phyloP scores from a whole-genome alignment of 2,113 vertebrate species.

The Pelusios castaneus region DNA sequence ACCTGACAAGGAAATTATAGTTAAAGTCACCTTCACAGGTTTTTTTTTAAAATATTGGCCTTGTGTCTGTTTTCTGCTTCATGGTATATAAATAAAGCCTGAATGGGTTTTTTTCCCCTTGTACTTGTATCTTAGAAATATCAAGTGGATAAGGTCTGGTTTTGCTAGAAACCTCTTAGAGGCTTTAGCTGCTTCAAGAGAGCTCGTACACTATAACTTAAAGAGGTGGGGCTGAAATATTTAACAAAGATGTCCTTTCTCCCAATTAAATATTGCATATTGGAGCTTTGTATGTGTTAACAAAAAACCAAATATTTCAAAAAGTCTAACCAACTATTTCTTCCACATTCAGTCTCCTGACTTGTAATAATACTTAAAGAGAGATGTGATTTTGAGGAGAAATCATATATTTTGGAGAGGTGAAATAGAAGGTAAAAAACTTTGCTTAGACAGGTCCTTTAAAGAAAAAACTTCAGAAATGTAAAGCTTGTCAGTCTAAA shows the following conservation, averaged over 20 bases:
- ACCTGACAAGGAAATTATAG: rapidly evolving
- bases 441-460: neutral
- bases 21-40: neutral
- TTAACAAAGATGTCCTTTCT: neutral
- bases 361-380: neutral
- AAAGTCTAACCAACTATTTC: neutral
- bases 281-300: neutral
- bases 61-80: neutral
- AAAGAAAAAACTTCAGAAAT: neutral
- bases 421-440: neutral
- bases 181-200: neutral
- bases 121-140: neutral
- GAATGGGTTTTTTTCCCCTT: neutral
- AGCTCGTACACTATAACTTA: neutral
- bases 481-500: neutral
- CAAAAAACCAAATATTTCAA: neutral
- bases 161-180: neutral
- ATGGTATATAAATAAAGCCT: neutral
- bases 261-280: neutral
- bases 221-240: neutral
- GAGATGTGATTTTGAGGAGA: neutral
- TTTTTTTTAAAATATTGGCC: neutral
- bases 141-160: rapidly evolving
- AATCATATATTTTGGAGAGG: neutral
- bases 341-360: neutral